These are phyloP conservation scores for Nymphalis urticae DNA, from an alignment of 2,888 invertebrate genomes.

Conservation along the genomic window DNA sequence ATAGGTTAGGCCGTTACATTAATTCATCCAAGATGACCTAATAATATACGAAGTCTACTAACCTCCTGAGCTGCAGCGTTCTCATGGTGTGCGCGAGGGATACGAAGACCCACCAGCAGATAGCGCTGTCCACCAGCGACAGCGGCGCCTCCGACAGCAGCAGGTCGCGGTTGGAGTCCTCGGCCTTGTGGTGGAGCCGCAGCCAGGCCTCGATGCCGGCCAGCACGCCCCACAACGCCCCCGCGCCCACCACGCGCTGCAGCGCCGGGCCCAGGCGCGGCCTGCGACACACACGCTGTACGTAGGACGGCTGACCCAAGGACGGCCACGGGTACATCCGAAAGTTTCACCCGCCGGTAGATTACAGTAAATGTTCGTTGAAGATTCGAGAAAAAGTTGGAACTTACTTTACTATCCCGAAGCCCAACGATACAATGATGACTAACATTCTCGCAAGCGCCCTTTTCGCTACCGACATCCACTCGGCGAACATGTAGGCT, in stretches of 20 bases:
- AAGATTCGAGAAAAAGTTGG: not conserved
- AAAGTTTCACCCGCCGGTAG: too few species aligned
- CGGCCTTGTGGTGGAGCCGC: conserved; percentile 80
- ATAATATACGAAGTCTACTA: conserved; percentile 29
- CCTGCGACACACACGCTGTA: not conserved
- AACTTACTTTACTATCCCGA: conserved; percentile 95
- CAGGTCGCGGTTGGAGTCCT: conserved; percentile 63
- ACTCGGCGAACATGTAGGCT: conserved; percentile 92
- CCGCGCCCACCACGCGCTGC: conserved; percentile 92
- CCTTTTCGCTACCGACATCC: conserved; percentile 94
- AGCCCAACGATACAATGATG: conserved; percentile 96
- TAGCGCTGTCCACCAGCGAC: conserved; percentile 91
- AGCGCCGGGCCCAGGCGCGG: conserved; percentile 86
- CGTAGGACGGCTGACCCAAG: too few species aligned
- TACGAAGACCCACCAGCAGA: conserved; percentile 97
- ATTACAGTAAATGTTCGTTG: too few species aligned
- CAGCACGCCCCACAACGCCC: conserved; percentile 90
- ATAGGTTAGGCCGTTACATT: too few species aligned
- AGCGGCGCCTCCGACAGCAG: conserved; percentile 92
- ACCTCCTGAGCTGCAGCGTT: conserved; percentile 91
- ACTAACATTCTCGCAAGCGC: conserved; percentile 96
- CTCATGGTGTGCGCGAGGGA: conserved; percentile 94
- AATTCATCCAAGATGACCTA: too few species aligned
- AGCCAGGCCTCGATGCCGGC: conserved; percentile 94
- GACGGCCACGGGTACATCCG: too few species aligned